These are phyloP conservation scores for Buceros bicornis DNA, from an alignment of 2,797 vertebrate species.

Conservation along the genomic window DNA sequence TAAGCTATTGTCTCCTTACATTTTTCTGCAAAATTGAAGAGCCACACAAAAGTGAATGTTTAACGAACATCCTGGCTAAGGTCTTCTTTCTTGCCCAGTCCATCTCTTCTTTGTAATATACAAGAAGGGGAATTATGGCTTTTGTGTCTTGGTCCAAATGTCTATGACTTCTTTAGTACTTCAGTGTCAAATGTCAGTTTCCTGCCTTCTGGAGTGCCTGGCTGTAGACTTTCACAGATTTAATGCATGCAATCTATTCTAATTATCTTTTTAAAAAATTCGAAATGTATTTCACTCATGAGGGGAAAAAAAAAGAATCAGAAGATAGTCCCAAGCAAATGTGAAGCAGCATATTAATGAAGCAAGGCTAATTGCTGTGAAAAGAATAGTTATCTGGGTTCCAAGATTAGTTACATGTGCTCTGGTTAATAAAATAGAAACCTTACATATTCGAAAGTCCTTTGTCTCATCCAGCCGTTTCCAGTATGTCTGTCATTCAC, in stretches of 20 bases:
- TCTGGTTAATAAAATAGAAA: constrained; percentile 50
- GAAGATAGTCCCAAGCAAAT: constrained; percentile 37
- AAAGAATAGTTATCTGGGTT: constrained; percentile 41
- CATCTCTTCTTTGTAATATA: neutral
- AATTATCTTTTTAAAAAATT: constrained; percentile 24
- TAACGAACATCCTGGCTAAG: neutral
- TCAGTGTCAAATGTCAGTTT: constrained; percentile 19
- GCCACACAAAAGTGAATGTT: neutral
- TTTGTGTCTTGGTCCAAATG: neutral
- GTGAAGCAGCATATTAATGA: constrained; percentile 50
- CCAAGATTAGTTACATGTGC: constrained; percentile 46
- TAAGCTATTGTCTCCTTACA: neutral
- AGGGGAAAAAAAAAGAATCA: neutral
- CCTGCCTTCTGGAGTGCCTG: neutral
- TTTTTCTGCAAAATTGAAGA: neutral
- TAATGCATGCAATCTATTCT: constrained; percentile 11
- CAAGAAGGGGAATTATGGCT: neutral
- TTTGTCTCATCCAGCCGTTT: constrained; percentile 44
- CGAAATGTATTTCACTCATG: neutral
- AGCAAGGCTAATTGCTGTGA: constrained; percentile 42
- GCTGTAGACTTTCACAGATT: neutral
- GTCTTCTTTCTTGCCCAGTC: neutral
- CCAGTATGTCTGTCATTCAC: neutral
- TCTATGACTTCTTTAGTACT: neutral
- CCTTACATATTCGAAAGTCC: constrained; percentile 6